Evolutionary conservation across 2,113 vertebrate genomes (phyloP).

Genomic region (Actenoides hombroni): DNA sequence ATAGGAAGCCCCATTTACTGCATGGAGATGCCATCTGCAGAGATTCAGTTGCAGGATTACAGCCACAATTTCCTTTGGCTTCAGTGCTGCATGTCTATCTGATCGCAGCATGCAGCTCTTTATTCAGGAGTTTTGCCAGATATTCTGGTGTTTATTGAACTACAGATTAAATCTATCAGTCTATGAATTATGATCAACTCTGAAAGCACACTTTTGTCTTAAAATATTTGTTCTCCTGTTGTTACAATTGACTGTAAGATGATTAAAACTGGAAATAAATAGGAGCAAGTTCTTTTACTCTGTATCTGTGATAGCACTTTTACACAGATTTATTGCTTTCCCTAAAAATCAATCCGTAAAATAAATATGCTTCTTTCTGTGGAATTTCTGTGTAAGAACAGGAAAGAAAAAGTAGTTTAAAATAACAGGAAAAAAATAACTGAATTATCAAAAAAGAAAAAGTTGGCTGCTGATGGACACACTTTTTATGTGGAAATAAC

Average conservation of each 20-base stretch:
- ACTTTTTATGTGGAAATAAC: neutral
- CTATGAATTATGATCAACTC: neutral
- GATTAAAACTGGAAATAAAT: slow-evolving; percentile 42
- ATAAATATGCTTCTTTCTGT: slow-evolving; percentile 10
- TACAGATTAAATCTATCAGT: neutral
- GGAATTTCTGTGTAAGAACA: neutral
- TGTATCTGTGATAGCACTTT: neutral
- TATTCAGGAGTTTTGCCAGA: slow-evolving; percentile 17
- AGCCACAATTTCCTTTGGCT: slow-evolving; percentile 53
- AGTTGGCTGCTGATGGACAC: neutral
- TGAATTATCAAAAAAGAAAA: neutral
- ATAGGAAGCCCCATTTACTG: slow-evolving; percentile 32
- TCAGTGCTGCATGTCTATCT: slow-evolving; percentile 11
- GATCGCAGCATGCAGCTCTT: slow-evolving; percentile 7
- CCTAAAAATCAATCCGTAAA: neutral
- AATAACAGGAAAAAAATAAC: neutral
- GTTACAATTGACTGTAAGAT: slow-evolving; percentile 4
- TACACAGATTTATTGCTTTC: slow-evolving; percentile 17
- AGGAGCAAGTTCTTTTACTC: neutral
- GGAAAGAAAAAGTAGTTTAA: neutral
- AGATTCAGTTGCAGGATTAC: slow-evolving; percentile 52
- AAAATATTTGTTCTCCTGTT: slow-evolving; percentile 22
- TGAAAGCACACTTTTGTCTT: neutral
- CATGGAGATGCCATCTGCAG: slow-evolving; percentile 43
- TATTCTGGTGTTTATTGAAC: slow-evolving; percentile 24